Evolutionary conservation across 2,888 invertebrate genomes (phyloP).

Genomic region (Hypomecis punctinalis): DNA sequence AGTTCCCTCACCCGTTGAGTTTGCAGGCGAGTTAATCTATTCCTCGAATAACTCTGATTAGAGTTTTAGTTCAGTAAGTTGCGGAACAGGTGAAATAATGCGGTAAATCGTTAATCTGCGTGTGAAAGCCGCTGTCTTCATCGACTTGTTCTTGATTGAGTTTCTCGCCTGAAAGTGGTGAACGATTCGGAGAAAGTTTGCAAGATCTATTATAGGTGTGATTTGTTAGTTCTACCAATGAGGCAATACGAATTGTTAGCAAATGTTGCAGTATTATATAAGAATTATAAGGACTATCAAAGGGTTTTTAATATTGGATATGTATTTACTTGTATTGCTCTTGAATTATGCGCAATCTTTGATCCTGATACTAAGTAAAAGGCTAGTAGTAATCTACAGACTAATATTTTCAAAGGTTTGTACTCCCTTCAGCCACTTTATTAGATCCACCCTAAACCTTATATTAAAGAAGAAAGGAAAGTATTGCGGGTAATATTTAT

Average conservation of each 20-base stretch:
- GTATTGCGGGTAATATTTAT: conserved; percentile 22
- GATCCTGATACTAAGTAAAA: neutral
- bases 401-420: conserved; percentile 5
- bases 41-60: conserved; percentile 21
- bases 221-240: neutral
- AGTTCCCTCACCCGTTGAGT: conserved; percentile 13
- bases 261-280: too few species aligned
- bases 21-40: conserved; percentile 24
- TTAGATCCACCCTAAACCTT: conserved; percentile 11
- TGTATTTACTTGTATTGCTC: neutral
- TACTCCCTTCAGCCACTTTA: conserved; percentile 9
- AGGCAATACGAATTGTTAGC: too few species aligned
- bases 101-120: conserved; percentile 25
- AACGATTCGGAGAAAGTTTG: conserved; percentile 13
- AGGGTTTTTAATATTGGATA: neutral
- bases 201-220: conserved; percentile 1
- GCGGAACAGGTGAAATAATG: conserved; percentile 26
- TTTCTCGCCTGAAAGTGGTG: conserved; percentile 6
- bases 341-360: neutral
- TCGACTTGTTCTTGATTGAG: conserved; percentile 17
- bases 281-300: neutral
- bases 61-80: conserved; percentile 23
- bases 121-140: conserved; percentile 20
- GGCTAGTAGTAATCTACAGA: neutral
- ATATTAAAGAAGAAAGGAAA: conserved; percentile 18